Percentiles rank a stretch among this genome's conserved stretches.
phyloP scores from a whole-genome alignment of 2,113 vertebrate species.

The Tragelaphus scriptus region DNA sequence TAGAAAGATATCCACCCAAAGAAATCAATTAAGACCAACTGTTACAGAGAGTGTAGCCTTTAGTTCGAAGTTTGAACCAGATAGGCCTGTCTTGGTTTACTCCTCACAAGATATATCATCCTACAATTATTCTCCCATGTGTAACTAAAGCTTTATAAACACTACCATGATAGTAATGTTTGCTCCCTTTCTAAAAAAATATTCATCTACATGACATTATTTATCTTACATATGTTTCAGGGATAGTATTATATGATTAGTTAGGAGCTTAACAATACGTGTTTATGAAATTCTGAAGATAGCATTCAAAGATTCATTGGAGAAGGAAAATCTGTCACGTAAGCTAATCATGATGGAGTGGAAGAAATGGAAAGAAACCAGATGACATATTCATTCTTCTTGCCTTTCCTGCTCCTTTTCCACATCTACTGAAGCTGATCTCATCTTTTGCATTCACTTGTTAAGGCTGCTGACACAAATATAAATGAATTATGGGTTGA shows the following conservation, averaged over 20 bases:
- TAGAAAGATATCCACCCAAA: not conserved
- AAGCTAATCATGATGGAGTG: not conserved
- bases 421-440: not conserved
- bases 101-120: not conserved
- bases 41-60: not conserved
- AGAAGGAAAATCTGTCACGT: not conserved
- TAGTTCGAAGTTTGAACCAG: not conserved
- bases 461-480: not conserved
- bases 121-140: not conserved
- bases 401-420: not conserved
- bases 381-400: not conserved
- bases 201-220: not conserved
- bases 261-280: not conserved
- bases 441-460: not conserved
- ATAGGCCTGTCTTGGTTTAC: not conserved
- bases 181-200: not conserved
- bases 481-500: not conserved
- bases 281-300: not conserved
- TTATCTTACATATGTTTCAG: not conserved
- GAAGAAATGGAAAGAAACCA: not conserved
- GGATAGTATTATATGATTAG: slow-evolving; percentile 13
- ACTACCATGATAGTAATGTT: not conserved
- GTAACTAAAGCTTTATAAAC: not conserved
- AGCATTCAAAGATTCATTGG: not conserved
- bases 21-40: not conserved